Conservation (phyloP, 2,888 invertebrate species). For the Elgonia sp. region DNA sequence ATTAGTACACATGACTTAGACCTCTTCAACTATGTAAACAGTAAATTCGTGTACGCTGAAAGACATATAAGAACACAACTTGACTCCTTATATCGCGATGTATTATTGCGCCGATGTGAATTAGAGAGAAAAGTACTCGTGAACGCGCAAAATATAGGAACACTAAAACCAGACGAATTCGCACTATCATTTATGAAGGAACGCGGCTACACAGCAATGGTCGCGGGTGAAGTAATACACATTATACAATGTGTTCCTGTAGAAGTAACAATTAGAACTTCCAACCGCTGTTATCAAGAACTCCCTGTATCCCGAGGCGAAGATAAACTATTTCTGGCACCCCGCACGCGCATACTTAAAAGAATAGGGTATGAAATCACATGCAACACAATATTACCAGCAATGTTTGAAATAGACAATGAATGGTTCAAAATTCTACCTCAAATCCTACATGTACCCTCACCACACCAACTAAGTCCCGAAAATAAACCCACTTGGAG, state of each 20-base stretch:
- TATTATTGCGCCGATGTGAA: conserved; percentile 76
- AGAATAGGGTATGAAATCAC: conserved; percentile 33
- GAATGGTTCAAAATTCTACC: not conserved
- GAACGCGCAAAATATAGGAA: not conserved
- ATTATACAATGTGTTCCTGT: too few relatives aligned
- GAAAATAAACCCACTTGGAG: too few relatives aligned
- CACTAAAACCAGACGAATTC: conserved; percentile 11
- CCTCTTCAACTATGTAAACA: conserved; percentile 75
- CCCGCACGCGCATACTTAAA: conserved; percentile 74
- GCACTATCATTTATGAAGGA: conserved; percentile 12
- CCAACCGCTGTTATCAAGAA: conserved; percentile 73
- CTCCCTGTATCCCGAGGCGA: conserved; percentile 27
- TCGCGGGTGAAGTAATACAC: conserved; percentile 8
- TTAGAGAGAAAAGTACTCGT: too few relatives aligned
- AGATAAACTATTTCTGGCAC: conserved; percentile 72
- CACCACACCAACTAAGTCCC: too few relatives aligned
- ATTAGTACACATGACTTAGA: conserved; percentile 52
- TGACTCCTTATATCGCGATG: conserved; percentile 71
- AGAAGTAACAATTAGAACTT: conserved; percentile 67
- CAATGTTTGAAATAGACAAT: too few relatives aligned
- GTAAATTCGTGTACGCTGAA: conserved; percentile 75
- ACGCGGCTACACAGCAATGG: conserved; percentile 5
- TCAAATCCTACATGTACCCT: too few relatives aligned
- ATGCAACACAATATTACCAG: conserved; percentile 72
- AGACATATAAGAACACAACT: conserved; percentile 66